Evolutionary conservation across 1,140 invertebrate genomes (phyloP).

Genomic region (Aphaenogaster floridana): DNA sequence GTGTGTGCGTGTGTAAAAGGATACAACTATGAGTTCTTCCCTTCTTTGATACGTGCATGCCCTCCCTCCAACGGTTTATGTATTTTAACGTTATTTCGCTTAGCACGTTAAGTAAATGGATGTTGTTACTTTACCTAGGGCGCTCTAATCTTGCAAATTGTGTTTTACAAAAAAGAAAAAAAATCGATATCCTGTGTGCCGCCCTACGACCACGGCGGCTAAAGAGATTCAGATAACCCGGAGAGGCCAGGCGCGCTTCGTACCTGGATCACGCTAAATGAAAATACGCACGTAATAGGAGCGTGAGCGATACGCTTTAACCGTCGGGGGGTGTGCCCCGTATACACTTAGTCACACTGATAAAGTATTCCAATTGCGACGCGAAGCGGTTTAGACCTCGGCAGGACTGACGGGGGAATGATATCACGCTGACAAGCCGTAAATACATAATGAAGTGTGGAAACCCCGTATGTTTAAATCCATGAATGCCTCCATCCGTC

Average conservation of each 20-base stretch:
- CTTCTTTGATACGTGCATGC: background rate
- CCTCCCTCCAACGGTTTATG: background rate
- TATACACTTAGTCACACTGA: slow-evolving; percentile 47
- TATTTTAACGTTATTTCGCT: slow-evolving; percentile 18
- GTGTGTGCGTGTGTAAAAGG: background rate
- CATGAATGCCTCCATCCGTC: slow-evolving; percentile 70
- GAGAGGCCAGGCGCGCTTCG: background rate
- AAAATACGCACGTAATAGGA: slow-evolving; percentile 32
- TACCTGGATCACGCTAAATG: slow-evolving; percentile 26
- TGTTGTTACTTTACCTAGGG: background rate
- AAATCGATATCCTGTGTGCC: slow-evolving; percentile 12
- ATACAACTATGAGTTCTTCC: slow-evolving; percentile 10
- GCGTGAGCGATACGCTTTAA: slow-evolving; percentile 4
- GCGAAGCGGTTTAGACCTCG: slow-evolving; percentile 51
- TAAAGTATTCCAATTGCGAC: slow-evolving; percentile 72
- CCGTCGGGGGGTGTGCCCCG: slow-evolving; percentile 27
- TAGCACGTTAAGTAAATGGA: slow-evolving; percentile 6
- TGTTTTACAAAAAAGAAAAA: slow-evolving; percentile 2
- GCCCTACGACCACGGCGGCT: background rate
- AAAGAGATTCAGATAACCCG: slow-evolving; percentile 37
- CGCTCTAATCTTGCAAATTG: slow-evolving; percentile 28
- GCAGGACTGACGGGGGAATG: slow-evolving; percentile 70
- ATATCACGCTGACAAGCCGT: slow-evolving; percentile 78
- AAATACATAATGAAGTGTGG: slow-evolving; percentile 81
- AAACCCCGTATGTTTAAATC: slow-evolving; percentile 66